Base-by-base conservation (phyloP, 1,140 invertebrate species). In the Hydropsyche tenuis region DNA sequence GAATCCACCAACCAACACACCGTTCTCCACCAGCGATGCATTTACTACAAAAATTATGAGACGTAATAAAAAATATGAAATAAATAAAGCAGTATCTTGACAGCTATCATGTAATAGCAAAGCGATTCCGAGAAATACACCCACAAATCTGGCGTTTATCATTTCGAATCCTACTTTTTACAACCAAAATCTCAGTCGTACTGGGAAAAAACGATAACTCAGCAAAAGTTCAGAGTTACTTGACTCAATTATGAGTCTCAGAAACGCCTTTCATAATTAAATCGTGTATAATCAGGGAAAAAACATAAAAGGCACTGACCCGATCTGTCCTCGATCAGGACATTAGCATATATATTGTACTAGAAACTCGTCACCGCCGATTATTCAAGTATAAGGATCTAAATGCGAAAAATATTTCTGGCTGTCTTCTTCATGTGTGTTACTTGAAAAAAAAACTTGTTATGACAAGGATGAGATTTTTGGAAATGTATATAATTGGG, bases 401-500 rank as follows among this genome's bases (percentile, higher is more conserved):
- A 53, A n/a, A 46, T 46, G 11, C 48, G 48, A 53, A 7, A 11
- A 60, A 25, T 25, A 12, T 60, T 60, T 60, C 56, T 7, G 56
- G 12, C 20, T 25, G 37, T 65, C 16, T 43, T 65, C 42, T 42
- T 16, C 12, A 22, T 18, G 16, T 65, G 30, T 63, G 25, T 9
- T 63, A 45, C 4, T 14, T 25, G 37, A 16, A 30, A 22, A 65
- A 20, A 65, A 65, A 65, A 65, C 63, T 45, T 6, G 63, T 65
- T 42, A 65, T 18, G 42, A 51, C 72, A 23, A 51, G 72, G 46
- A 43, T 37, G 64, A 42, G 46, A 63, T 73, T 73, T 73, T 37
- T 43, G 62, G 51, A 66, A 73, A 66, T 66, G 16, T 73, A 73
- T 73, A 73, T 66, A 73, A 73, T 73, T 65, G 65, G 7, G 72